Percentiles rank a stretch among this genome's conserved stretches.
phyloP scores from a whole-genome alignment of 2,113 vertebrate species.

The Labrus mixtus region DNA sequence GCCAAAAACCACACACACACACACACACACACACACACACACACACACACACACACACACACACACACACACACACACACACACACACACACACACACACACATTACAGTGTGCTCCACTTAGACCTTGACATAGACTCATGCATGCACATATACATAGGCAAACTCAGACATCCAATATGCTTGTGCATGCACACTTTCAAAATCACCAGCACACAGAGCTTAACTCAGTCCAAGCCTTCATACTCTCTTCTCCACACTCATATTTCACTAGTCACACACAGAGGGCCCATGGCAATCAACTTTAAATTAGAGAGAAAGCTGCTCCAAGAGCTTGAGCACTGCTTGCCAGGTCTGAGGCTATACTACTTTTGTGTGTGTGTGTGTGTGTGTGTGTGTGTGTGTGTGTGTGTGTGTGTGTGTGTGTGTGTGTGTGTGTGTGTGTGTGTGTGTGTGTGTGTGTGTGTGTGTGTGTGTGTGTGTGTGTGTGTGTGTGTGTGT shows the following conservation, averaged over 20 bases:
- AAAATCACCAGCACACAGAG: conserved; percentile 47
- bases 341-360: conserved; percentile 74
- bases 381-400: conserved; percentile 39
- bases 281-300: conserved; percentile 74
- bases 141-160: conserved; percentile 29
- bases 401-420: conserved; percentile 22
- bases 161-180: background rate
- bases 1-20: conserved; percentile 69
- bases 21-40: conserved; percentile 3
- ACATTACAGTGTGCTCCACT: conserved; percentile 32
- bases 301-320: conserved; percentile 80
- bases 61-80: conserved; percentile 8
- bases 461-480: conserved; percentile 22
- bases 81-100: conserved; percentile 18
- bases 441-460: conserved; percentile 45
- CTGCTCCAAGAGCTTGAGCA: conserved; percentile 69
- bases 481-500: conserved; percentile 41
- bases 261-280: conserved; percentile 76
- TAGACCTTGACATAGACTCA: conserved; percentile 43
- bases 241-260: conserved; percentile 64
- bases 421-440: conserved; percentile 22
- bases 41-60: conserved; percentile 34
- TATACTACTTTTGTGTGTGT: conserved; percentile 49
- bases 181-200: conserved; percentile 31
- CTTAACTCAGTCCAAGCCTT: conserved; percentile 62